Conservation (phyloP, 2,797 vertebrate species). For the Spheniscus humboldti region DNA sequence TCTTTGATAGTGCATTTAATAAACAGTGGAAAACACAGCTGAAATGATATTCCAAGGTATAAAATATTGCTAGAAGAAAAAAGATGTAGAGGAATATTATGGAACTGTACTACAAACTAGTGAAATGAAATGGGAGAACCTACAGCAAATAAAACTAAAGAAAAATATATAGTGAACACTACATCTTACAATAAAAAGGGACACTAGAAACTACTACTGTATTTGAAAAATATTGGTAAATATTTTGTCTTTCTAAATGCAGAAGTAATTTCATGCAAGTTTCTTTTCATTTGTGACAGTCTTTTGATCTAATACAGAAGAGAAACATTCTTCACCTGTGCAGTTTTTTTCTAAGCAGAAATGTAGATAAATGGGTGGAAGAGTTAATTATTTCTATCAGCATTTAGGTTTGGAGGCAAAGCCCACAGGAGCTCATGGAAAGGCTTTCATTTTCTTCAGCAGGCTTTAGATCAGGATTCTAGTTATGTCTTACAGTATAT, state of each 20-base stretch:
- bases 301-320: neutral
- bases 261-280: neutral
- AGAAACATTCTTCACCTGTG: neutral
- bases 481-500: neutral
- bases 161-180: neutral
- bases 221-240: neutral
- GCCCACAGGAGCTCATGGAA: neutral
- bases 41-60: neutral
- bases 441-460: neutral
- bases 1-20: neutral
- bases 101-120: neutral
- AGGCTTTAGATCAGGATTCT: neutral
- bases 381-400: neutral
- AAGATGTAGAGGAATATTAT: neutral
- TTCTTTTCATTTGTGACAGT: neutral
- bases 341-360: neutral
- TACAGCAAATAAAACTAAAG: neutral
- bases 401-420: neutral
- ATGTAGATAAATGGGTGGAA: neutral
- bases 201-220: neutral
- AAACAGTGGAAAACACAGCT: neutral
- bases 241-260: neutral
- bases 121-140: neutral
- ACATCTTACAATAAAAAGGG: neutral
- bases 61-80: neutral